Evolutionary conservation across 30 jellyfish, hydroid and myxozoan genomes (phyloP).

Genomic region (Pseudorhiza aurosa): DNA sequence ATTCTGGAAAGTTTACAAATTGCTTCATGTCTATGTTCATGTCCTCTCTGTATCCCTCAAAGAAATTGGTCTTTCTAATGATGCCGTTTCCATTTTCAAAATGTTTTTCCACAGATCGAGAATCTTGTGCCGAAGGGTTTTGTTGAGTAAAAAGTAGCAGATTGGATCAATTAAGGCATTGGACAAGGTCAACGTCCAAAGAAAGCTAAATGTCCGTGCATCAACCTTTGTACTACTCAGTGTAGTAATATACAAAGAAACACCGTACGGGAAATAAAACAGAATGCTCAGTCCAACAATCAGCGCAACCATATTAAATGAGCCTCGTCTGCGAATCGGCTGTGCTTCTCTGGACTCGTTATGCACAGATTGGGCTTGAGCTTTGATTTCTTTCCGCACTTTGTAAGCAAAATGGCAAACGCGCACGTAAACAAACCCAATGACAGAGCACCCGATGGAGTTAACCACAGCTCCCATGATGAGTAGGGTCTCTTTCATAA

Average conservation of each 20-base stretch:
- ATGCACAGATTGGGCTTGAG: neutral
- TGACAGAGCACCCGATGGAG: neutral
- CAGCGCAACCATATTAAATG: conserved; percentile 17
- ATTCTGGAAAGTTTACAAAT: too few species aligned
- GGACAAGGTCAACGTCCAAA: conserved; percentile 8
- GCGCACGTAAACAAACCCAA: conserved; percentile 3
- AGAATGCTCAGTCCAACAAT: neutral
- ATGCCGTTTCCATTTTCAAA: neutral
- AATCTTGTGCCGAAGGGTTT: neutral
- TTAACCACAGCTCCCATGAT: neutral
- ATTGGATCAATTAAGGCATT: conserved; percentile 1
- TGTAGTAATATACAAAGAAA: neutral
- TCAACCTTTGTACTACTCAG: neutral
- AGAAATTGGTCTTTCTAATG: neutral
- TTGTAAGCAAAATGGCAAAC: conserved; percentile 9
- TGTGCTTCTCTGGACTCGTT: neutral
- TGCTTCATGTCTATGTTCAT: too few species aligned
- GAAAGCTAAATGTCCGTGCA: neutral
- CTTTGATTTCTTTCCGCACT: conserved; percentile 10
- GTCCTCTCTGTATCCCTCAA: neutral
- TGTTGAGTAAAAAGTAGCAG: conserved; percentile 18
- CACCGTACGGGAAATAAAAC: conserved; percentile 4
- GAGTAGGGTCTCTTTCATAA: neutral
- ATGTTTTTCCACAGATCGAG: conserved; percentile 6
- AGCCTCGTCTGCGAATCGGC: neutral